Base-by-base conservation (phyloP, 2,113 vertebrate genomes). In the Tichodroma muraria region DNA sequence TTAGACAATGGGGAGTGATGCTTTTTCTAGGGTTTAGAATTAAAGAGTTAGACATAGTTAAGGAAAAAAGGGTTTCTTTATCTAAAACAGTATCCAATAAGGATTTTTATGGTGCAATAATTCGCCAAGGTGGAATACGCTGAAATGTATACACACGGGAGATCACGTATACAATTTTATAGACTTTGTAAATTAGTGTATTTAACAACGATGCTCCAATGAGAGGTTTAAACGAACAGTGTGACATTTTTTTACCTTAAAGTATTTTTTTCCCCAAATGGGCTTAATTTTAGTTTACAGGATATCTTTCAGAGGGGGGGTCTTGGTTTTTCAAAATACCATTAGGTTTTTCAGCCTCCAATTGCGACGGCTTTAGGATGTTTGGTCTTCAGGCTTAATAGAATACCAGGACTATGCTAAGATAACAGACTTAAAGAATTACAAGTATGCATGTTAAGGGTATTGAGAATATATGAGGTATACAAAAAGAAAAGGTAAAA, bases 91-190 rank as follows among this genome's bases (percentile, higher is more conserved):
- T 37, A 37, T 37, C 33, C 45, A 30, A 25, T 25, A 45, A 25
- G 40, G 16, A 45, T 31, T 66, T 66, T 45, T 66, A 66, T 20
- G 21, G 21, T 25, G 40, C 50, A 80, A 4, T 24, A 45, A 56
- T 54, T 66, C 4, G 2, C 50, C 61, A 37, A 37, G 19, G 40
- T 54, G 27, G 21, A 54, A 31, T 31, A 80, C 2, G 2, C 40
- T 1, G 0, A 45, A 54, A 66, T 31, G 40, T 20, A 31, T 21
- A 15, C 8, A 65, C 33, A 37, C 4, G 2, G 45, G 27, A 65
- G 25, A 65, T 24, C 3, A 0, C 0, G 0, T 31, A 45, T 8
- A 56, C 16, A 66, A 45, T 45, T 66, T 45, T 25, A 65, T 1
- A 15, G 35, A 77, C 13, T 35, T 54, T 15, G 25, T 25, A 24